A percentile compares a stretch with the other conserved stretches of the same genome.
These are phyloP conservation scores for Formica exsecta DNA, from an alignment of 1,140 invertebrate genomes.

Conservation along the genomic window DNA sequence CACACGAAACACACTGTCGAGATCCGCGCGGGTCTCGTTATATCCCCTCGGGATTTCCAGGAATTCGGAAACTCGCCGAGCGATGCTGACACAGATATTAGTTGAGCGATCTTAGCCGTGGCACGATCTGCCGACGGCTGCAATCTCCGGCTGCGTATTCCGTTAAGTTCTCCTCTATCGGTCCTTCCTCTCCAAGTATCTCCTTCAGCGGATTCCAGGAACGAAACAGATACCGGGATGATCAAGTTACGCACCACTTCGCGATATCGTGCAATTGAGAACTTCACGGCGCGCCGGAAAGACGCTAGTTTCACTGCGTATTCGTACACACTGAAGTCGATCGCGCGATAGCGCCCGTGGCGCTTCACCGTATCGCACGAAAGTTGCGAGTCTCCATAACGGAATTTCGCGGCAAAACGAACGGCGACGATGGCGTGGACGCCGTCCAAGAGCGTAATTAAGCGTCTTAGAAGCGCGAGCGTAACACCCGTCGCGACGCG, in stretches of 20 bases:
- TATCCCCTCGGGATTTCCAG: slow-evolving; percentile 5
- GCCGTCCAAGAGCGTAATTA: slow-evolving; percentile 12
- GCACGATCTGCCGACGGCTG: slow-evolving; percentile 44
- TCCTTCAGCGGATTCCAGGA: not conserved
- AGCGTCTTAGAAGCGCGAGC: not conserved
- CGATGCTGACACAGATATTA: not conserved
- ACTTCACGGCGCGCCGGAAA: slow-evolving; percentile 1
- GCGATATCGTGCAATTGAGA: slow-evolving; percentile 28
- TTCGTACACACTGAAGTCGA: slow-evolving; percentile 29
- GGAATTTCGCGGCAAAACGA: not conserved
- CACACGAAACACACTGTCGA: slow-evolving; percentile 65
- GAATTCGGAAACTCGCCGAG: not conserved
- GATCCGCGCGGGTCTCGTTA: slow-evolving; percentile 30
- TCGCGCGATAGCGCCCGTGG: slow-evolving; percentile 38
- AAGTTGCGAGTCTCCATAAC: slow-evolving; percentile 60
- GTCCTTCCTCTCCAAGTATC: slow-evolving; percentile 22
- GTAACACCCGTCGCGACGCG: slow-evolving; percentile 38
- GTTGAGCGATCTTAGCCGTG: slow-evolving; percentile 16
- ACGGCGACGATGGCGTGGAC: not conserved
- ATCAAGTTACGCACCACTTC: slow-evolving; percentile 6
- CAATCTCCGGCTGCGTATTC: slow-evolving; percentile 15
- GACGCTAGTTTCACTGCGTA: slow-evolving; percentile 19
- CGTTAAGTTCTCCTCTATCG: slow-evolving; percentile 41
- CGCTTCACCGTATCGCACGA: slow-evolving; percentile 50
- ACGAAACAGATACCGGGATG: not conserved